These are phyloP conservation scores for Pterocles orientalis DNA, from an alignment of 2,113 vertebrate genomes.

Conservation along the genomic window DNA sequence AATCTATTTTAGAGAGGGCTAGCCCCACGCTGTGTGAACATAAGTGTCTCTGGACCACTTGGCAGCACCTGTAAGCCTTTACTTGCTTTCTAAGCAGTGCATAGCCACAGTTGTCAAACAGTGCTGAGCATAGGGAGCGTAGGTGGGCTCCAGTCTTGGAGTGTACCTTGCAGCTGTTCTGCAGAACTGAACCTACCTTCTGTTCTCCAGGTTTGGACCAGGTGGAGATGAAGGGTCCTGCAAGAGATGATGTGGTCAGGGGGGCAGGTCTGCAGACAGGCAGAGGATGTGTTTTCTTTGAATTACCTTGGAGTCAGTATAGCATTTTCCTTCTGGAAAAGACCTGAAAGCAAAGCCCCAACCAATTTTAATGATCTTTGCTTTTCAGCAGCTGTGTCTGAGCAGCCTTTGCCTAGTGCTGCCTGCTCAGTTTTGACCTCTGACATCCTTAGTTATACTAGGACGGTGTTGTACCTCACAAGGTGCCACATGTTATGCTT, in stretches of 20 bases:
- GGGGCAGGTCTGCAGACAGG: neutral
- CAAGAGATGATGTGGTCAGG: neutral
- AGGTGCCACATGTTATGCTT: neutral
- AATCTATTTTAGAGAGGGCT: neutral
- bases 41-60: neutral
- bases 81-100: neutral
- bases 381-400: neutral
- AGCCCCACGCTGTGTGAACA: neutral
- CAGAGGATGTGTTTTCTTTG: neutral
- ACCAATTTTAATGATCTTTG: neutral
- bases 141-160: neutral
- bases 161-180: neutral
- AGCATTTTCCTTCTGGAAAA: neutral
- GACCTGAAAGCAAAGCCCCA: neutral
- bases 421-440: neutral
- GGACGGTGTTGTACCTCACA: neutral
- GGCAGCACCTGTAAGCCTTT: neutral
- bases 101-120: neutral
- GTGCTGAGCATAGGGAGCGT: accelerated
- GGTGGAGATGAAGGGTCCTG: neutral
- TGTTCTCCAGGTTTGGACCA: neutral
- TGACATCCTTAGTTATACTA: neutral
- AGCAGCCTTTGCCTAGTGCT: neutral
- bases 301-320: neutral
- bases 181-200: neutral